Percentiles rank a stretch among this genome's conserved stretches.
phyloP scores from a whole-genome alignment of 2,113 vertebrate species.

The Cyrtonyx montezumae region DNA sequence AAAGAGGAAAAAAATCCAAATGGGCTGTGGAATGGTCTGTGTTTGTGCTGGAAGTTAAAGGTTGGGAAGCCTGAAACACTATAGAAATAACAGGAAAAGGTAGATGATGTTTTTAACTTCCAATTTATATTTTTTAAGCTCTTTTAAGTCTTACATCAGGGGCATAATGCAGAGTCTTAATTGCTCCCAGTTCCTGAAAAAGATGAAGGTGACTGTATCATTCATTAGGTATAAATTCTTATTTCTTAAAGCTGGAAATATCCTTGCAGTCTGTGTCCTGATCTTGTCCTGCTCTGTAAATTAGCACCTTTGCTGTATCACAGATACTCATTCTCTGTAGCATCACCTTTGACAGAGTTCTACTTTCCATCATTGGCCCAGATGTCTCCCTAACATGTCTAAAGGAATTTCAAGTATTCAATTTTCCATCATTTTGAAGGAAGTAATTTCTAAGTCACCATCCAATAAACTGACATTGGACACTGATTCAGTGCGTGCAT shows the following conservation, averaged over 20 bases:
- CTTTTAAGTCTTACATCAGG: neutral
- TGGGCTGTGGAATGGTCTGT: neutral
- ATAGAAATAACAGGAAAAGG: neutral
- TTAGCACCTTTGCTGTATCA: accelerated
- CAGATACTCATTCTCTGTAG: neutral
- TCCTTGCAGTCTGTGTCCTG: accelerated
- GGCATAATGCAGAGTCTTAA: neutral
- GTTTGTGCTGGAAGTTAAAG: neutral
- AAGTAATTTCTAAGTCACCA: neutral
- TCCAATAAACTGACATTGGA: neutral
- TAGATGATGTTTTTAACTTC: neutral
- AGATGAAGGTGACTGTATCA: neutral
- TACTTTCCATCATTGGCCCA: neutral
- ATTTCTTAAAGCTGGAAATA: neutral
- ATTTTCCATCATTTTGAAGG: neutral
- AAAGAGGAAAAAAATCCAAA: neutral
- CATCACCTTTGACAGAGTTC: neutral
- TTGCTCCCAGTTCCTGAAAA: neutral
- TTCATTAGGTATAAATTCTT: neutral
- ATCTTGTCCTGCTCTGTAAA: neutral
- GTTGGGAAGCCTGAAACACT: neutral
- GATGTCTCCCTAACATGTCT: neutral
- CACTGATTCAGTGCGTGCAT: neutral
- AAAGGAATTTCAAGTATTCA: neutral
- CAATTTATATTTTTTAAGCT: neutral